Evolutionary conservation across 2,888 invertebrate species (phyloP).

Genomic region (Neoitamus cyanurus): DNA sequence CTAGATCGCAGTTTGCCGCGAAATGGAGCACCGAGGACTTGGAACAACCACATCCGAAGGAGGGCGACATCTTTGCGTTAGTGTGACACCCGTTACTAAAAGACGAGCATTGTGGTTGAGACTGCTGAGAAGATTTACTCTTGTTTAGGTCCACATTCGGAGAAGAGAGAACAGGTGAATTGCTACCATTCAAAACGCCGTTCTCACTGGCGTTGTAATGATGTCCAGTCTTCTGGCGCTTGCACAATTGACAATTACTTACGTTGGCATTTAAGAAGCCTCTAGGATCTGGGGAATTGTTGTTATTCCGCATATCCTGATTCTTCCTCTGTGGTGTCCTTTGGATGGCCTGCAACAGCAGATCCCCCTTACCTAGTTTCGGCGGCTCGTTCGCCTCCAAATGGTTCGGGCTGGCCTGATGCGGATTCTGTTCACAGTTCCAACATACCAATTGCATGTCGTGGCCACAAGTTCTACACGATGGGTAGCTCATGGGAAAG

Average conservation of each 20-base stretch:
- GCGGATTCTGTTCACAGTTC: constrained; percentile 57
- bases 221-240: constrained; percentile 66
- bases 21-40: neutral
- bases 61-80: neutral
- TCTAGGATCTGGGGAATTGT: constrained; percentile 52
- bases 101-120: neutral
- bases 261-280: constrained; percentile 40
- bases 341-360: constrained; percentile 70
- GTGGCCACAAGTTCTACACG: constrained; percentile 61
- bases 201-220: constrained; percentile 55
- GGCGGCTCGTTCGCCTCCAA: constrained; percentile 53
- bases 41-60: constrained; percentile 14
- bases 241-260: constrained; percentile 64
- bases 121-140: neutral
- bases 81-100: neutral
- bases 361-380: constrained; percentile 68
- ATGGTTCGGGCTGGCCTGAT: neutral
- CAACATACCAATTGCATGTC: constrained; percentile 64
- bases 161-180: neutral
- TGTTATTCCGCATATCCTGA: constrained; percentile 62
- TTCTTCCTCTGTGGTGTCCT: constrained; percentile 66
- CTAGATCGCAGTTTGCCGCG: neutral
- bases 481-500: constrained; percentile 51
- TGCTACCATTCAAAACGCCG: constrained; percentile 2
- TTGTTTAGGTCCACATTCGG: neutral